phyloP scores from a whole-genome alignment of 2,888 invertebrate species.

The Heliconius ismenius region DNA sequence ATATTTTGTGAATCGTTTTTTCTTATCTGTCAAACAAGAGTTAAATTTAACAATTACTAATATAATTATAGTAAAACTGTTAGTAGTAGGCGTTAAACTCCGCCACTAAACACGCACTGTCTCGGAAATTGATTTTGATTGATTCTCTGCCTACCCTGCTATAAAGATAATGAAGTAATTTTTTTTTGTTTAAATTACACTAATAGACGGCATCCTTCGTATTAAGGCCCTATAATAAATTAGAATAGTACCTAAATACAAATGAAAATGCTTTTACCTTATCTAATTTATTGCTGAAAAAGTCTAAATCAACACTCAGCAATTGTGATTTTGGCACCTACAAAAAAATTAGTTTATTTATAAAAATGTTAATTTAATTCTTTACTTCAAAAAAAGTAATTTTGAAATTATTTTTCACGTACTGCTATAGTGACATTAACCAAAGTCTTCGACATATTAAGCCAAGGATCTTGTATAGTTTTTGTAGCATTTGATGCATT shows the following conservation, averaged over 20 bases:
- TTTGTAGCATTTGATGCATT: not conserved
- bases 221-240: not conserved
- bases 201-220: not conserved
- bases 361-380: constrained; percentile 8
- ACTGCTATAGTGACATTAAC: constrained; percentile 43
- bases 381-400: not conserved
- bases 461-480: constrained; percentile 47
- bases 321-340: constrained; percentile 67
- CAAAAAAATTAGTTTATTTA: constrained; percentile 43
- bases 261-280: constrained; percentile 54
- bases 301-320: constrained; percentile 57
- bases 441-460: constrained; percentile 44
- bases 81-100: too few species aligned
- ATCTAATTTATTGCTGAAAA: constrained; percentile 58
- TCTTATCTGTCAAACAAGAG: constrained; percentile 51
- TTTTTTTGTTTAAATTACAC: not conserved
- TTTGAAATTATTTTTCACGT: constrained; percentile 26
- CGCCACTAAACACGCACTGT: too few species aligned
- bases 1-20: constrained; percentile 47
- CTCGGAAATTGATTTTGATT: too few species aligned
- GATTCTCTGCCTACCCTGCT: too few species aligned
- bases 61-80: too few species aligned
- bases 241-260: not conserved
- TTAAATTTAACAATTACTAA: not conserved
- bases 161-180: not conserved